Percentiles rank a stretch among this genome's conserved stretches.
Evolutionary conservation across 2,113 vertebrate genomes (phyloP).

Genomic region (Alexandromys fortis): DNA sequence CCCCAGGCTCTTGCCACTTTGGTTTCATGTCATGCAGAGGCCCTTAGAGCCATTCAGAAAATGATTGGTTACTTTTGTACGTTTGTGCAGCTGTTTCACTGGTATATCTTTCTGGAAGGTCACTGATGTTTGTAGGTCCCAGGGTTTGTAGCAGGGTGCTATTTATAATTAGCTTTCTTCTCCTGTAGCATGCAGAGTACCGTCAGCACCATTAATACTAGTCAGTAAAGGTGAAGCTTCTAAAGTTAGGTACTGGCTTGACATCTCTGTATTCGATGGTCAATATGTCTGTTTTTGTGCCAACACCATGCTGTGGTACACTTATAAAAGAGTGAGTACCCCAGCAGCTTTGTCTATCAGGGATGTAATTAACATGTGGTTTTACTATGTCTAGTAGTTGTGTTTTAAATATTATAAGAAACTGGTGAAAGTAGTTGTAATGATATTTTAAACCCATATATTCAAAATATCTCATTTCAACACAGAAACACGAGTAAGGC

Average conservation of each 20-base stretch:
- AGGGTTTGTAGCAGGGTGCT: background rate
- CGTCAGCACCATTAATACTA: background rate
- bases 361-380: background rate
- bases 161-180: background rate
- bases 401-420: slow-evolving; percentile 4
- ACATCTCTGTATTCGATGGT: background rate
- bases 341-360: background rate
- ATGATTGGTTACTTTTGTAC: background rate
- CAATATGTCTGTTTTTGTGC: no score
- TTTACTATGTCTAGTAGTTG: background rate
- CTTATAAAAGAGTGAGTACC: background rate
- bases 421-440: slow-evolving; percentile 16
- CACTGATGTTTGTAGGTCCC: background rate
- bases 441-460: background rate
- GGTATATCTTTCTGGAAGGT: background rate
- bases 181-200: background rate
- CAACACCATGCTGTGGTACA: background rate
- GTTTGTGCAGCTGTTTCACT: background rate
- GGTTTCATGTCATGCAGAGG: background rate
- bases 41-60: background rate
- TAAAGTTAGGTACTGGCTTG: background rate
- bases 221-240: background rate
- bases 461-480: background rate
- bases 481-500: background rate
- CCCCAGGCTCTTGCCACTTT: background rate